Evolutionary conservation across 35 echinoderm and acorn worm species (phyloP).

Genomic region (Heliocidaris erythrogramma): DNA sequence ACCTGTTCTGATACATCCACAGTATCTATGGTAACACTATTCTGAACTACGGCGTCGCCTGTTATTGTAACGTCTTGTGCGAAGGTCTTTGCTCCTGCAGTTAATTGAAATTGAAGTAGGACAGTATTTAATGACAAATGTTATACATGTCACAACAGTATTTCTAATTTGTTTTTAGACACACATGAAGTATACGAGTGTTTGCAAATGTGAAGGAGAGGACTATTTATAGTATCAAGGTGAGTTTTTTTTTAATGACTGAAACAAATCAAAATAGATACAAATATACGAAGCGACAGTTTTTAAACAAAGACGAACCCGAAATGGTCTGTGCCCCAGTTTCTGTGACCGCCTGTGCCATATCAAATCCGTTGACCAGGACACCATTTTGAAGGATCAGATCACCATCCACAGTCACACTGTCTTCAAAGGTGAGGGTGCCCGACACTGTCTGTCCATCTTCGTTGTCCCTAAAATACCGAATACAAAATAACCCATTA

Average conservation of each 20-base stretch:
- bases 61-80: background rate
- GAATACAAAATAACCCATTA: background rate
- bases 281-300: no score
- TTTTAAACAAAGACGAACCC: background rate
- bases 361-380: constrained; percentile 24
- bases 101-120: no score
- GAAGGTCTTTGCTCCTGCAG: constrained; percentile 22
- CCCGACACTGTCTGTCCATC: constrained; percentile 7
- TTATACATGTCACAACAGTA: no score
- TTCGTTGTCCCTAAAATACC: background rate
- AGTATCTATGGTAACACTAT: background rate
- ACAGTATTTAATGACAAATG: no score
- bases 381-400: background rate
- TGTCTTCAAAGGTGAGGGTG: background rate
- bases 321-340: background rate
- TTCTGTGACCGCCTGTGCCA: background rate
- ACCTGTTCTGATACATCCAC: constrained; percentile 37
- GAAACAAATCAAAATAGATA: no score
- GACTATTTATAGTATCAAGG: no score
- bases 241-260: no score
- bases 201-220: no score
- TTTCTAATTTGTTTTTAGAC: no score
- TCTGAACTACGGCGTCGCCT: constrained; percentile 9
- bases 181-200: no score
- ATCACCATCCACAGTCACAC: background rate